Conservation (phyloP, 2,888 invertebrate genomes). For the Volucella inflata region DNA sequence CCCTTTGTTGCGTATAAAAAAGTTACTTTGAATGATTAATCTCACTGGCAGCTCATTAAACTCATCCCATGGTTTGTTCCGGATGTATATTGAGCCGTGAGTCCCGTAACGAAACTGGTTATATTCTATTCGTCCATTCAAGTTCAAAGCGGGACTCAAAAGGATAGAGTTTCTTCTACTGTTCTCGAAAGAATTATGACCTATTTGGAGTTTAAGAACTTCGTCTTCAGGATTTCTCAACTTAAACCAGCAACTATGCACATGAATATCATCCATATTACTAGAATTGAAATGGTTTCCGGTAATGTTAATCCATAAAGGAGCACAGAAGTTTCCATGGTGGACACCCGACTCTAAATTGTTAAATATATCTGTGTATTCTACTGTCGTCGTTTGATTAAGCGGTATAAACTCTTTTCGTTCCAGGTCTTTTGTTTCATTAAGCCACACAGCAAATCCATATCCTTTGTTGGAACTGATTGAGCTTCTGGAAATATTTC, state of each 20-base stretch:
- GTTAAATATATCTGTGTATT: constrained; percentile 93
- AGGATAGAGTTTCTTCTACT: constrained; percentile 90
- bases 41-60: constrained; percentile 90
- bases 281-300: constrained; percentile 95
- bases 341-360: constrained; percentile 95
- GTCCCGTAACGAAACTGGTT: constrained; percentile 94
- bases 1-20: constrained; percentile 94
- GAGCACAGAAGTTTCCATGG: constrained; percentile 96
- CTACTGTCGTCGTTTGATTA: constrained; percentile 93
- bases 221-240: constrained; percentile 31
- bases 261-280: constrained; percentile 90
- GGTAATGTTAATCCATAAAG: constrained; percentile 94
- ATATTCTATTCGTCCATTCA: constrained; percentile 91
- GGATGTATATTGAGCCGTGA: constrained; percentile 93
- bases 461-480: constrained; percentile 94
- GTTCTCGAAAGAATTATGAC: constrained; percentile 92
- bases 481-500: constrained; percentile 94
- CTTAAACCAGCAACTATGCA: constrained; percentile 92
- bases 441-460: constrained; percentile 95
- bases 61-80: constrained; percentile 92
- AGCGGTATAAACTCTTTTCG: constrained; percentile 90
- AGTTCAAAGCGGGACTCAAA: constrained; percentile 92
- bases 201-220: constrained; percentile 88
- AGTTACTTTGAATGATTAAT: constrained; percentile 92
- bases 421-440: constrained; percentile 88